Evolutionary conservation across 2,113 vertebrate species (phyloP), one percentile per base, ranked within the genome.

Genomic region (Pteronura brasiliensis): DNA sequence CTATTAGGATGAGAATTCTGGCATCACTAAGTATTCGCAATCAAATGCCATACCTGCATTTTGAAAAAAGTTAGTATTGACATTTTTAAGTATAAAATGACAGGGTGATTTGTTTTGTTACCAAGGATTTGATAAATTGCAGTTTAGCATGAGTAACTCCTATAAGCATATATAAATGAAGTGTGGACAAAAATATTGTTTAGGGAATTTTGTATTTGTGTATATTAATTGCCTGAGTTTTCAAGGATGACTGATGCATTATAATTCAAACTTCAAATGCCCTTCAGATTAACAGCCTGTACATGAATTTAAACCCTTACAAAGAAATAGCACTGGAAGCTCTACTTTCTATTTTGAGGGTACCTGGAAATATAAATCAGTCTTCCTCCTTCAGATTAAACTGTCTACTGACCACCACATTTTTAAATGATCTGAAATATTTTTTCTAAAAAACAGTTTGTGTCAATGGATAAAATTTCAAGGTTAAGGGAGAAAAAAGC

Each of bases 101-200:
- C 74, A 96, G n/a, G 1, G n/a, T 95, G 65, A 93, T 96, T 97
- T 97, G 57, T 72, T 97, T 98, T 91, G 71, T 67, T 96, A 83
- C 69, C 93, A 97, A 27, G 20, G 79, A 88, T 88, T 88, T 90
- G 0, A 36, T 97, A 95, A 97, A 98, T 97, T 63, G 65, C 82
- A 96, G 89, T 91, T 96, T 97, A 97, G 49, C 97, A 72, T 96
- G 91, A 98, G n/a, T 95, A 92, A 97, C 97, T 98, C 97, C 39
- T 98, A 92, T 95, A 97, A 95, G 92, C 96, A 55, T 63, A 97
- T 87, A 97, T 98, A 98, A 97, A 97, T 90, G 69, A 93, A 76
- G 34, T 98, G 95, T 97, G 95, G 92, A 34, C 96, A 98, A 98
- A 76, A 97, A 96, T 95, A 76, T 96, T 97, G 69, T 85, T 95